A percentile compares a stretch with the other conserved stretches of the same genome.
These are phyloP conservation scores for Corythaixoides concolor DNA, from an alignment of 2,113 vertebrate genomes.

Conservation along the genomic window DNA sequence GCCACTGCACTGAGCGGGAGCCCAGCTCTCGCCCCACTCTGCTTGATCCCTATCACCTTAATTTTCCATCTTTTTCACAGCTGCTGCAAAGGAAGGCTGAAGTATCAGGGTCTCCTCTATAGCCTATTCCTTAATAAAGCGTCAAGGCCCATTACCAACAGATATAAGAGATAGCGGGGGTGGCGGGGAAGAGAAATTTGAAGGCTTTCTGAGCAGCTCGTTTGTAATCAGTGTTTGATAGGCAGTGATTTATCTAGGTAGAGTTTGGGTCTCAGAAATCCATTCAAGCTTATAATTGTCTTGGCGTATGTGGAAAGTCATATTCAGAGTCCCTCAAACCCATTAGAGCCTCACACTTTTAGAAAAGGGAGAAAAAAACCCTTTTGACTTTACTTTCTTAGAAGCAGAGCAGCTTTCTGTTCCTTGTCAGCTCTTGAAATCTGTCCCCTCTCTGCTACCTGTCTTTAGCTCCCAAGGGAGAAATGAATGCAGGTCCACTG, in stretches of 20 bases:
- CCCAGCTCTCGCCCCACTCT: neutral
- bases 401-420: neutral
- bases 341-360: neutral
- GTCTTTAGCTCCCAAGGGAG: neutral
- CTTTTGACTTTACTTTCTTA: neutral
- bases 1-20: fast-evolving
- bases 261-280: constrained; percentile 8
- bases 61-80: neutral
- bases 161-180: neutral
- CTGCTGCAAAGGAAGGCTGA: neutral
- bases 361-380: neutral
- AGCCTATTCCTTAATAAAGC: neutral
- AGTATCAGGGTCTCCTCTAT: neutral
- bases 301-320: neutral
- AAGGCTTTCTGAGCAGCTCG: neutral
- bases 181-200: neutral
- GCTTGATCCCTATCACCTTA: neutral
- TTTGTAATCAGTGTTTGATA: constrained; percentile 10
- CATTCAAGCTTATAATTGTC: constrained; percentile 36
- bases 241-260: constrained; percentile 1
- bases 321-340: neutral
- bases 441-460: neutral
- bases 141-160: neutral
- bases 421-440: neutral
- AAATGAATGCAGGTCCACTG: neutral